Conservation (phyloP, 2,113 vertebrate genomes). For the Istiophorus platypterus region DNA sequence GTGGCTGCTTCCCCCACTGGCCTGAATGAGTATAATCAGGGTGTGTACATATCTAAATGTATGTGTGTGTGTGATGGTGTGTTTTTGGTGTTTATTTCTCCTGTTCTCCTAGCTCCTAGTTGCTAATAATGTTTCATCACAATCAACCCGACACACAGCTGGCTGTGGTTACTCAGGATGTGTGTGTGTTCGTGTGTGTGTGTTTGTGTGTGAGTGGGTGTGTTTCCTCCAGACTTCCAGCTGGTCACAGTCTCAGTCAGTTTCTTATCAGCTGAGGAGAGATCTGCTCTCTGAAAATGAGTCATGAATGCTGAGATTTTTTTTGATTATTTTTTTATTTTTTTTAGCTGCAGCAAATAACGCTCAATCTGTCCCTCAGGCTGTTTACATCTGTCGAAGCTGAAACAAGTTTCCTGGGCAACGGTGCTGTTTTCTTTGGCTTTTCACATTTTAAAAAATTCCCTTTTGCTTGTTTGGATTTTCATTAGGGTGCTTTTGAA, state of each 20-base stretch:
- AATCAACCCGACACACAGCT: constrained; percentile 66
- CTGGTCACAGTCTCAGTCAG: constrained; percentile 59
- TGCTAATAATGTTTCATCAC: constrained; percentile 54
- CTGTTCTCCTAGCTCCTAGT: constrained; percentile 29
- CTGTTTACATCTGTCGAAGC: constrained; percentile 58
- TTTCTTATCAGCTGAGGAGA: constrained; percentile 66
- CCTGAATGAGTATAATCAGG: constrained; percentile 42
- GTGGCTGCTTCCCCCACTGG: background rate
- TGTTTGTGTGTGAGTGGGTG: background rate
- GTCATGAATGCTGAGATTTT: constrained; percentile 55
- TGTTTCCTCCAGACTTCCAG: constrained; percentile 47
- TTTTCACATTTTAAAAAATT: constrained; percentile 43
- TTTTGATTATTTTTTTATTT: too few species aligned
- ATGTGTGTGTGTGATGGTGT: constrained; percentile 24
- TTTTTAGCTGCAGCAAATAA: constrained; percentile 5
- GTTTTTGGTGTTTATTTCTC: constrained; percentile 48
- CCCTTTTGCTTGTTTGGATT: constrained; percentile 48
- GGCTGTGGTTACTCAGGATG: constrained; percentile 58
- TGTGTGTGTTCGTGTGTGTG: constrained; percentile 24
- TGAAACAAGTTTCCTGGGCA: constrained; percentile 46
- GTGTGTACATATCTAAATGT: background rate
- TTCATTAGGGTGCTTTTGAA: constrained; percentile 48
- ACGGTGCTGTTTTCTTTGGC: constrained; percentile 38
- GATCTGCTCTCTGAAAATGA: constrained; percentile 66
- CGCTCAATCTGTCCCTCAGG: constrained; percentile 18